Evolutionary conservation across 2,888 invertebrate species (phyloP), one percentile per base, ranked within the genome.

Genomic region (Eudasyphora cyanicolor): DNA sequence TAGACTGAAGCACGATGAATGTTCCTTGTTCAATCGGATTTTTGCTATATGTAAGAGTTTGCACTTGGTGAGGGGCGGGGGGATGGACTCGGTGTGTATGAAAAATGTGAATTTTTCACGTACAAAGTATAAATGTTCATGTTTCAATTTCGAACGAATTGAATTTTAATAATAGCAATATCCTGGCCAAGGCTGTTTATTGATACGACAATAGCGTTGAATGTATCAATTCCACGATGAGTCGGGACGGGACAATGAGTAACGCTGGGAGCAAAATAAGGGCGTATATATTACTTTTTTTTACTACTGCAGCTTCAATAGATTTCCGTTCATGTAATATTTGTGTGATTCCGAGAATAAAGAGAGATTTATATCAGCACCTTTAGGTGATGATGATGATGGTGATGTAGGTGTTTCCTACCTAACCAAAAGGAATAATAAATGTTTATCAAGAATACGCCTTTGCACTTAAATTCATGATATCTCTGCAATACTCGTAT

Each of bases 91-190:
- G 5, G 32, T 32, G 1, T n/a, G n/a, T n/a, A 60, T 3, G 7
- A 64, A 64, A 38, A 64, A 21, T 64, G 1, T 17, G 10, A 19
- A 73, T 69, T 32, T 57, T 74, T 74, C 69, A 79, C 74, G 74
- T 74, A 74, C 69, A 32, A 6, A 12, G 69, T 24, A 75, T 79
- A 79, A 57, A 57, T 57, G 24, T 73, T 42, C 51, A 27, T 45
- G 29, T 57, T 74, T 45, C 57, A 69, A 74, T 79, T 74, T 57
- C 32, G 45, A 21, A 79, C 32, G 35, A 69, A 79, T 79, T 79
- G 17, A 67, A 69, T 79, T 74, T 79, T 79, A 42, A 73, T 73
- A 74, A 67, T 54, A 32, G 6, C 42, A 67, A 45, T 67, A 75
- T 79, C 35, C 74, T 60, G 21, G 69, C 24, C 17, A 62, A 10